phyloP scores from a whole-genome alignment of 92 coral and sea anemone genomes.

The Epizoanthus illoricatus region DNA sequence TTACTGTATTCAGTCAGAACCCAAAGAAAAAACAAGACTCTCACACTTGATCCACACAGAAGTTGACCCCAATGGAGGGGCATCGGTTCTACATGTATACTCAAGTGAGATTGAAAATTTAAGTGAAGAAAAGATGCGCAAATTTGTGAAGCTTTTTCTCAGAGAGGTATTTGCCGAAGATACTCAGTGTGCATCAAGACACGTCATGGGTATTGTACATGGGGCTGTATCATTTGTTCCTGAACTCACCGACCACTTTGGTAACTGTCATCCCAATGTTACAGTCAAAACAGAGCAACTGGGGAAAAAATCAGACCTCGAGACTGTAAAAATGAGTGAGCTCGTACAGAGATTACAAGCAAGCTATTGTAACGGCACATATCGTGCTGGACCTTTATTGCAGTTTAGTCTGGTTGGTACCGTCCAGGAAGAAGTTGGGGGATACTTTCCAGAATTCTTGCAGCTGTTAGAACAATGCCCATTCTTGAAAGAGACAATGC shows the following conservation, averaged over 20 bases:
- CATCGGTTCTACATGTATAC: constrained; percentile 83
- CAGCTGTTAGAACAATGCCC: constrained; percentile 86
- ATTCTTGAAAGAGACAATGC: constrained; percentile 91
- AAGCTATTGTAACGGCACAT: constrained; percentile 79
- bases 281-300: constrained; percentile 80
- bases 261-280: constrained; percentile 73
- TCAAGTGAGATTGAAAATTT: constrained; percentile 78
- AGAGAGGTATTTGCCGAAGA: constrained; percentile 87
- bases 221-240: constrained; percentile 88
- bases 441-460: constrained; percentile 90
- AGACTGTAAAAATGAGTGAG: constrained; percentile 86
- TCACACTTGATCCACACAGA: constrained; percentile 88
- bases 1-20: constrained; percentile 70
- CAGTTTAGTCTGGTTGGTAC: constrained; percentile 99
- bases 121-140: constrained; percentile 81
- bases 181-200: constrained; percentile 65
- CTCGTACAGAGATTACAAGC: constrained; percentile 77
- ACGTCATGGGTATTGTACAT: constrained; percentile 97
- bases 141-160: constrained; percentile 91
- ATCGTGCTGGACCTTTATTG: constrained; percentile 84
- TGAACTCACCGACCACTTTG: constrained; percentile 88
- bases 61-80: constrained; percentile 92
- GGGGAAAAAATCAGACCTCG: constrained; percentile 88
- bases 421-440: constrained; percentile 96
- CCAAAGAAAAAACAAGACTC: constrained; percentile 76